Conservation (phyloP, 2,113 vertebrate genomes). For the Saimiri boliviensis region DNA sequence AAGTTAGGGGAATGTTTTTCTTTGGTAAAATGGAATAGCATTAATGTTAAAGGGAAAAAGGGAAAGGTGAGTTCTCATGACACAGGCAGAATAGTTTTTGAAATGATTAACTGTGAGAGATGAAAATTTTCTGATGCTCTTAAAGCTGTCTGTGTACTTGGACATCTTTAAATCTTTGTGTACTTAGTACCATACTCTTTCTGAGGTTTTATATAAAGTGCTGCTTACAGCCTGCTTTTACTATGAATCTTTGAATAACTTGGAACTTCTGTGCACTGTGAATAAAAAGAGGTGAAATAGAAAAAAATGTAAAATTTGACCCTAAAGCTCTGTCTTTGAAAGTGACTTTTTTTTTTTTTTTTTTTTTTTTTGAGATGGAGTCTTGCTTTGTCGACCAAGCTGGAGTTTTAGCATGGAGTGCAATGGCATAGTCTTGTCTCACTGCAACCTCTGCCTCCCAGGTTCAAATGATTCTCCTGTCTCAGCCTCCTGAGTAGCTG, state of each 20-base stretch:
- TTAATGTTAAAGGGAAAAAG: slow-evolving; percentile 17
- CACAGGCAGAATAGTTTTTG: not conserved
- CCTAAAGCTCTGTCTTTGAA: slow-evolving; percentile 1
- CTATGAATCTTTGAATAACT: not conserved
- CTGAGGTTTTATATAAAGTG: not conserved
- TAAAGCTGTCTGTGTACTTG: not conserved
- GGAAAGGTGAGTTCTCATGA: not conserved
- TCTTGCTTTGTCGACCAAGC: too few species aligned
- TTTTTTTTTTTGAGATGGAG: not conserved
- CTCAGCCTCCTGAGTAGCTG: too few species aligned
- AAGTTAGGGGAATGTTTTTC: not conserved
- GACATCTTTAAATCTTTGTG: not conserved
- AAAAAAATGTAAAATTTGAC: not conserved
- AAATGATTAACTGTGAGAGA: slow-evolving; percentile 20
- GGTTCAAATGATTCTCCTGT: too few species aligned
- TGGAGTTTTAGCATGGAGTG: too few species aligned
- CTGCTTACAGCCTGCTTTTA: not conserved
- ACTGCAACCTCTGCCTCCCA: too few species aligned
- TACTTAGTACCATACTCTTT: not conserved
- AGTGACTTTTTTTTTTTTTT: not conserved
- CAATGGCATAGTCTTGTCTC: too few species aligned
- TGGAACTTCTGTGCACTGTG: not conserved
- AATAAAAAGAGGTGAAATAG: not conserved
- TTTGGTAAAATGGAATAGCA: slow-evolving; percentile 17
- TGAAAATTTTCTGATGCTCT: not conserved